Evolutionary conservation across 30 jellyfish, hydroid and myxozoan species (phyloP).

Genomic region (Clytia hemisphaerica): DNA sequence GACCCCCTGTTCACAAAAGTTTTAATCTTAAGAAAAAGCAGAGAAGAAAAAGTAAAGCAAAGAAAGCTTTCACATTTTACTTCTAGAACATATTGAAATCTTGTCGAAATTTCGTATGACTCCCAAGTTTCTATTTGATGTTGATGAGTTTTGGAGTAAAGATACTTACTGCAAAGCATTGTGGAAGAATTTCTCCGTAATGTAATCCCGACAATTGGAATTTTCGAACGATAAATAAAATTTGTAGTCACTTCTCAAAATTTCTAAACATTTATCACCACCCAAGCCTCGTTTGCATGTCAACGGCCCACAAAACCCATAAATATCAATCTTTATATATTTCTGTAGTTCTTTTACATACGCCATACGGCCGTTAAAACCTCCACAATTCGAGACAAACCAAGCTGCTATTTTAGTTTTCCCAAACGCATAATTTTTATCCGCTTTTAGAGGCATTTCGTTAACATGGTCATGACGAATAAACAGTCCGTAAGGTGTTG

Average conservation of each 20-base stretch:
- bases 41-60: no score
- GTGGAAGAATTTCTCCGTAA: slow-evolving; percentile 11
- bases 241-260: background rate
- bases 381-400: slow-evolving; percentile 9
- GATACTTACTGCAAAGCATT: slow-evolving; percentile 13
- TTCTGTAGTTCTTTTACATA: slow-evolving; percentile 6
- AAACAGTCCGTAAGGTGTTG: slow-evolving; percentile 1
- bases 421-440: background rate
- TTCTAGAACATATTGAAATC: no score
- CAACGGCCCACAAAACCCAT: slow-evolving; percentile 4
- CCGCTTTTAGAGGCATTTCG: no score
- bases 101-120: no score
- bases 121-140: no score
- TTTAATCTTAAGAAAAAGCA: no score
- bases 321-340: slow-evolving; percentile 5
- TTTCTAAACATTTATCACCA: background rate
- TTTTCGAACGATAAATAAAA: slow-evolving; percentile 16
- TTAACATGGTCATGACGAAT: background rate
- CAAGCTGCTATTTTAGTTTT: background rate
- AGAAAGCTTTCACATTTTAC: no score
- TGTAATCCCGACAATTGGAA: background rate
- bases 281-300: background rate
- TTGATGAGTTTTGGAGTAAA: no score
- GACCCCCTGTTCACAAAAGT: no score
- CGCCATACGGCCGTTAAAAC: background rate